These are phyloP conservation scores for Eupithecia pulchellata DNA, from an alignment of 2,888 invertebrate genomes.

Conservation along the genomic window DNA sequence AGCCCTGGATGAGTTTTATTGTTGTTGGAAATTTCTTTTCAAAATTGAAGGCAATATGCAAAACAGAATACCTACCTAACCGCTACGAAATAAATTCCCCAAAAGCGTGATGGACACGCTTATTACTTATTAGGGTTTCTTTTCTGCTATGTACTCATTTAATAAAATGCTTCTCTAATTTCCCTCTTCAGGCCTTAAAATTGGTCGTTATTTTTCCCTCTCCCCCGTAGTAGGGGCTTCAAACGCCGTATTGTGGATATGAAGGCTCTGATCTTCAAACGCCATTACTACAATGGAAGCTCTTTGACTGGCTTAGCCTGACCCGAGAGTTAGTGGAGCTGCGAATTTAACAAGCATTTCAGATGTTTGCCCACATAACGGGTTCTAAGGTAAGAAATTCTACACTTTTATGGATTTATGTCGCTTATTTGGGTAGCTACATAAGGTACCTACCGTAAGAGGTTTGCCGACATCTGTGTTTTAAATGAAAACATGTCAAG, in stretches of 20 bases:
- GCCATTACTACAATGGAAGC: slow-evolving; percentile 37
- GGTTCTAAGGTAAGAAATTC: not conserved
- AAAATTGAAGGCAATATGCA: slow-evolving; percentile 13
- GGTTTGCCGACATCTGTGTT: not conserved
- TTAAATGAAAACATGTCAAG: not conserved
- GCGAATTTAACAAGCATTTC: slow-evolving; percentile 39
- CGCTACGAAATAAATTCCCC: slow-evolving; percentile 4
- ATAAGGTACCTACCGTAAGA: not conserved
- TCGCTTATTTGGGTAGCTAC: not conserved
- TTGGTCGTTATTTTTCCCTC: slow-evolving; percentile 13
- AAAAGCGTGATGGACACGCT: slow-evolving; percentile 5
- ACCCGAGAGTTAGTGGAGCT: slow-evolving; percentile 42
- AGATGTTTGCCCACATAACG: slow-evolving; percentile 12
- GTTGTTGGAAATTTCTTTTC: slow-evolving; percentile 12
- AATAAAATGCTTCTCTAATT: not conserved
- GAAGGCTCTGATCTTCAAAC: slow-evolving; percentile 41
- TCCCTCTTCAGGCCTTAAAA: not conserved
- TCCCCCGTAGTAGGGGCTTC: slow-evolving; percentile 27
- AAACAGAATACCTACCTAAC: slow-evolving; percentile 1
- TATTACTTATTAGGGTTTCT: slow-evolving; percentile 9
- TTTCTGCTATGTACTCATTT: not conserved
- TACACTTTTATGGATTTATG: not conserved
- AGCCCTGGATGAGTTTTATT: slow-evolving; percentile 2
- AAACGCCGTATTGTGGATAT: slow-evolving; percentile 35
- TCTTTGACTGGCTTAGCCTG: slow-evolving; percentile 42